Base-by-base conservation (phyloP, 2,888 invertebrate species). In the Euspilapteryx auroguttella region DNA sequence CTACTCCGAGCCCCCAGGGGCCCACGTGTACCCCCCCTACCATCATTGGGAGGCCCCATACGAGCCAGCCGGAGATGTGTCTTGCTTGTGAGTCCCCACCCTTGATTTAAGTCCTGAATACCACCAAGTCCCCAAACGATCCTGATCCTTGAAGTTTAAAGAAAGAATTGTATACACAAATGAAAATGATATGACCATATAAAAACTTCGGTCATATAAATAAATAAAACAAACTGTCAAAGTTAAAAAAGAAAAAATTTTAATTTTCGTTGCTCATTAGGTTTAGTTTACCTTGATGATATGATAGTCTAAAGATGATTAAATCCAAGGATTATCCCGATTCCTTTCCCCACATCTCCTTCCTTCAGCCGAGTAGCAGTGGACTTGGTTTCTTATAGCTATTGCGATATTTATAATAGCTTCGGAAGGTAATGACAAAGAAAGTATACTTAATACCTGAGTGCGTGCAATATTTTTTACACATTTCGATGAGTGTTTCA, bases 71-170 rank as follows among this genome's bases (percentile, higher is more conserved):
- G 73, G 69, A 50, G 75, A 73, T 38, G 56, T 71, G 39, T 65
- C 73, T 57, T 68, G 73, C 73, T 75, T 71, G 75, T 75, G 75
- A 75, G 75, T 75, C 73, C 73, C 62, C 62, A 49, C 39, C 47
- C 51, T 55, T 55, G 56, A 58, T 44, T 55, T 55, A 37, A 32
- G 13, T 58, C 63, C 62, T 45, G 40, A 33, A 31, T 45, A 38
- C 53, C 43, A 37, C 31, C 45, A 43, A 30, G 36, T 44, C 37
- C 52, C 36, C 1, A 32, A 28, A 32, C 25, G 12, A 24, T 20
- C 13, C 8, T 9, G 3, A 13, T 24, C 13, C 24, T 12, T n/a
- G n/a, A n/a, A n/a, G n/a, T n/a, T n/a, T n/a, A n/a, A n/a, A n/a
- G n/a, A n/a, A n/a, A n/a, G n/a, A n/a, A n/a, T n/a, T n/a, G n/a